These are phyloP conservation scores for Pterocles burchelli DNA, from an alignment of 2,113 vertebrate species.

Conservation along the genomic window DNA sequence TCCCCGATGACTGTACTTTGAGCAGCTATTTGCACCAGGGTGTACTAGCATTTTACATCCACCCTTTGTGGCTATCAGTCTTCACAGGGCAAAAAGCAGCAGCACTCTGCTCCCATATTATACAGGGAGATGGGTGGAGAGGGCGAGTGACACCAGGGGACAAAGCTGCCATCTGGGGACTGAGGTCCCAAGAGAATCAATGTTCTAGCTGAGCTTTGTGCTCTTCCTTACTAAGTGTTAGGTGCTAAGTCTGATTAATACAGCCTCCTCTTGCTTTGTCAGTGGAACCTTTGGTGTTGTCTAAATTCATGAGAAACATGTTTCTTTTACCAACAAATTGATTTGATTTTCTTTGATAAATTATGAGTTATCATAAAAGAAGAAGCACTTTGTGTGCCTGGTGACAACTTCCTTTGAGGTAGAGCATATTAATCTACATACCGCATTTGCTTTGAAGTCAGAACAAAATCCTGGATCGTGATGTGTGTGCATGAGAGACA, in stretches of 20 bases:
- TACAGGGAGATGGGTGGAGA: not conserved
- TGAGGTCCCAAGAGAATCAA: not conserved
- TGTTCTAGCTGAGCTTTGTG: slow-evolving; percentile 4
- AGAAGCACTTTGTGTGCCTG: slow-evolving; percentile 37
- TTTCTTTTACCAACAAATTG: slow-evolving; percentile 64
- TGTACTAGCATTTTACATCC: not conserved
- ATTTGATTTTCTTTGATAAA: slow-evolving; percentile 70
- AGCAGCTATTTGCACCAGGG: not conserved
- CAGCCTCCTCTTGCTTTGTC: slow-evolving; percentile 20
- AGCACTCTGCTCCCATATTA: not conserved
- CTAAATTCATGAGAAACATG: slow-evolving; percentile 46
- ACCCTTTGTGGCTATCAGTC: not conserved
- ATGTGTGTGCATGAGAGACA: slow-evolving; percentile 22
- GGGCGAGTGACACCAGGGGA: not conserved
- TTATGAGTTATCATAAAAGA: slow-evolving; percentile 62
- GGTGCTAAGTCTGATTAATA: slow-evolving; percentile 38
- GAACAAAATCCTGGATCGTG: slow-evolving; percentile 38
- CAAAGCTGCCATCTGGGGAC: not conserved
- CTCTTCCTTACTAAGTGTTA: not conserved
- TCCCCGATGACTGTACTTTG: not conserved
- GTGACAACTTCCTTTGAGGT: slow-evolving; percentile 67
- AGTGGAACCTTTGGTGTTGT: not conserved
- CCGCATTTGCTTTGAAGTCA: slow-evolving; percentile 45
- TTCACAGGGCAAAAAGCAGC: not conserved
- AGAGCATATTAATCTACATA: slow-evolving; percentile 48